Conservation (phyloP, 2,797 vertebrate genomes). For the Tapirus indicus region DNA sequence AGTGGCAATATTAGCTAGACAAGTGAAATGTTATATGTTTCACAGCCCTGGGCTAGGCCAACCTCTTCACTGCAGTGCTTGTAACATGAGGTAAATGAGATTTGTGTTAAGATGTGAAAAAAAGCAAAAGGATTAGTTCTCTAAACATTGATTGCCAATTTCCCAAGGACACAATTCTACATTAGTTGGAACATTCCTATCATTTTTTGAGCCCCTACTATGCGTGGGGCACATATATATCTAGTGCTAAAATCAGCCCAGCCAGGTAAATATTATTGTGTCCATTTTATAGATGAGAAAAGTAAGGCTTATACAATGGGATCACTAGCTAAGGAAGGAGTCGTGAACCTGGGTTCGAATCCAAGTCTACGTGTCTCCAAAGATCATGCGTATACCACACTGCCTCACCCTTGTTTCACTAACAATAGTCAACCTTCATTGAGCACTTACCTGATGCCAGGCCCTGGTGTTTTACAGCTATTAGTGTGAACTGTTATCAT, state of each 20-base stretch:
- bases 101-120: neutral
- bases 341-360: neutral
- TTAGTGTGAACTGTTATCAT: neutral
- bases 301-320: neutral
- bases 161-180: neutral
- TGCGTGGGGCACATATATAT: neutral
- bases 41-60: neutral
- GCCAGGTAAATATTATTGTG: neutral
- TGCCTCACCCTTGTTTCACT: neutral
- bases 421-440: neutral
- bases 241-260: neutral
- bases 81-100: neutral
- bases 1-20: neutral
- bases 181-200: neutral
- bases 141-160: neutral
- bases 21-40: neutral
- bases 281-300: slow-evolving; percentile 29
- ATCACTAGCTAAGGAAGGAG: neutral
- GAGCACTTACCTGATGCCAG: neutral
- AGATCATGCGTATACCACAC: neutral
- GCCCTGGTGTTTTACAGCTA: neutral
- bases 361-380: neutral
- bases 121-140: slow-evolving; percentile 11
- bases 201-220: neutral
- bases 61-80: neutral